These are phyloP conservation scores for Ptilonorhynchus violaceus DNA, from an alignment of 2,113 vertebrate species.

Conservation along the genomic window DNA sequence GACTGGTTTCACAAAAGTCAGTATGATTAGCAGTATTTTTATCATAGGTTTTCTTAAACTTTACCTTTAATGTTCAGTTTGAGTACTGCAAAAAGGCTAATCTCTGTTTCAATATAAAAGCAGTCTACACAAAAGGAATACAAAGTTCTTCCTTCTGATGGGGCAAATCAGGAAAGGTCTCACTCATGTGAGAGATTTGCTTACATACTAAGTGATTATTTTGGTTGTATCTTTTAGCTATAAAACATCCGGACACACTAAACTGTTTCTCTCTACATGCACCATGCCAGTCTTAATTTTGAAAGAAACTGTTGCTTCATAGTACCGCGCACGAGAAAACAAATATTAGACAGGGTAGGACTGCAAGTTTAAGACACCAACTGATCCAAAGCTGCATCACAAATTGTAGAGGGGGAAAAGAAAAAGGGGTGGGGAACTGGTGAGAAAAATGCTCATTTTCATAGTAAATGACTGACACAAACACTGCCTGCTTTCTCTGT, in stretches of 20 bases:
- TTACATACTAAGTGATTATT: neutral
- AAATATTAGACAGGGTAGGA: neutral
- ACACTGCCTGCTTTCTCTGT: neutral
- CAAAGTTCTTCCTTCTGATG: neutral
- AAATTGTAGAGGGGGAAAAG: neutral
- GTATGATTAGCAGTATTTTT: neutral
- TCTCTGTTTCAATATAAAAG: neutral
- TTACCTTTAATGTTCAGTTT: neutral
- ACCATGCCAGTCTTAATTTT: neutral
- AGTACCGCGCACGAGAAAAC: neutral
- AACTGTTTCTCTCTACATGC: neutral
- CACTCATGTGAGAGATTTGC: neutral
- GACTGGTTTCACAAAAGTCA: neutral
- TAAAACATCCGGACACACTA: neutral
- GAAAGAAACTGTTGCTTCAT: neutral
- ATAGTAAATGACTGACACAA: neutral
- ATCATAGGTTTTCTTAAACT: neutral
- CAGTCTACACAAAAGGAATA: neutral
- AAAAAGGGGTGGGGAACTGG: fast-evolving
- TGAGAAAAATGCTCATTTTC: neutral
- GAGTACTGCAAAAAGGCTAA: neutral
- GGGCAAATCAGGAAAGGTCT: neutral
- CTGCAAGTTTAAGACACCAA: neutral
- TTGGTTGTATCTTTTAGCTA: neutral
- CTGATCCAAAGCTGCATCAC: neutral